A percentile compares a stretch with the other conserved stretches of the same genome.
phyloP scores from a whole-genome alignment of 2,113 vertebrate species.

The Casuarius casuarius region DNA sequence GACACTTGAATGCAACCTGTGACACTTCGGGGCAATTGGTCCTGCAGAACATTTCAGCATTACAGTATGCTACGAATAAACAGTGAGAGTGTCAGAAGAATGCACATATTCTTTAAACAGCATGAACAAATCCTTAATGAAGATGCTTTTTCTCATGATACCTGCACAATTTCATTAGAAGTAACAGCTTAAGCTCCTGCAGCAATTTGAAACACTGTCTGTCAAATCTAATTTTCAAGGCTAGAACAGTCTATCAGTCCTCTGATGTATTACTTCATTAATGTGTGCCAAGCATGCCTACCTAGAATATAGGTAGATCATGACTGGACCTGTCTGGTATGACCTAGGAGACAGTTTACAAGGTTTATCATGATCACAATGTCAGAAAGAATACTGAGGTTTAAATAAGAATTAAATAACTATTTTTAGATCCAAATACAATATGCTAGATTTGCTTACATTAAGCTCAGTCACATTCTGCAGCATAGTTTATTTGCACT shows the following conservation, averaged over 20 bases:
- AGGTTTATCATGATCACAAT: not conserved
- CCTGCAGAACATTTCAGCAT: not conserved
- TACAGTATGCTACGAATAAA: not conserved
- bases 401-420: constrained; percentile 2
- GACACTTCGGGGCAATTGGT: not conserved
- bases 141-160: not conserved
- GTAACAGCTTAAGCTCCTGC: not conserved
- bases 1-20: not conserved
- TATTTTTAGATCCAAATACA: not conserved
- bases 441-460: not conserved
- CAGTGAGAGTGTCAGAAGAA: not conserved
- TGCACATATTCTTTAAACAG: rapidly evolving
- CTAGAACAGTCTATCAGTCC: not conserved
- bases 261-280: not conserved
- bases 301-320: not conserved
- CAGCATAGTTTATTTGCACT: not conserved
- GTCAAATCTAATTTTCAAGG: not conserved
- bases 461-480: constrained; percentile 2
- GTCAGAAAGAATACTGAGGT: not conserved
- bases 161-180: not conserved
- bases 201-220: not conserved
- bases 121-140: not conserved
- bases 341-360: not conserved
- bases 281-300: not conserved
- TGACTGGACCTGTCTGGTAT: not conserved